Percentiles rank a stretch among this genome's conserved stretches.
phyloP scores from a whole-genome alignment of 2,888 invertebrate species.

The Hemaris fuciformis region DNA sequence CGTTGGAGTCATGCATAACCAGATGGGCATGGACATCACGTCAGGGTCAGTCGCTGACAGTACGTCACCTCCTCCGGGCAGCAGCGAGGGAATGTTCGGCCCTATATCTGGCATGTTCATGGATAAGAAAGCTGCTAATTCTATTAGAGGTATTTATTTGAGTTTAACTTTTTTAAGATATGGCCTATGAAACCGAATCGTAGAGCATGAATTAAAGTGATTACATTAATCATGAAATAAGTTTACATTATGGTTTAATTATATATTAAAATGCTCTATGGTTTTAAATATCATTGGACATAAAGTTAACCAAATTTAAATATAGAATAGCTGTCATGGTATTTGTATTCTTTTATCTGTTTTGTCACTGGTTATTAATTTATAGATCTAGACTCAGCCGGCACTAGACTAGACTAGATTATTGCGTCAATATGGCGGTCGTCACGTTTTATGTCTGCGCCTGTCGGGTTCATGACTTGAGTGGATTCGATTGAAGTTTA shows the following conservation, averaged over 20 bases:
- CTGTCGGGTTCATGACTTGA: not conserved
- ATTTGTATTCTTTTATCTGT: too few relatives aligned
- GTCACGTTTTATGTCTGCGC: not conserved
- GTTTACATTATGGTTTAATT: not conserved
- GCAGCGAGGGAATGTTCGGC: conserved; percentile 71
- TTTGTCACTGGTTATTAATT: not conserved
- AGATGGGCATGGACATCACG: conserved; percentile 66
- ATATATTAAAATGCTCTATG: not conserved
- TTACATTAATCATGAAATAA: not conserved
- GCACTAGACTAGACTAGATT: not conserved
- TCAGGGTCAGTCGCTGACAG: conserved; percentile 80
- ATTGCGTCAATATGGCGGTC: not conserved
- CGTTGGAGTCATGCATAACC: conserved; percentile 60
- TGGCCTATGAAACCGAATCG: not conserved
- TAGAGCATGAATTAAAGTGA: not conserved
- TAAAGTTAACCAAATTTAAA: too few relatives aligned
- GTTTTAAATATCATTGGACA: not conserved
- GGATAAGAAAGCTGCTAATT: conserved; percentile 84
- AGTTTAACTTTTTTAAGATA: not conserved
- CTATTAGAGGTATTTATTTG: conserved; percentile 82
- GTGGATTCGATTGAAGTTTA: not conserved
- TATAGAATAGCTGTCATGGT: too few relatives aligned
- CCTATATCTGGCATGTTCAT: conserved; percentile 76
- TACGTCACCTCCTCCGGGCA: conserved; percentile 82
- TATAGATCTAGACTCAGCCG: not conserved